phyloP scores from a whole-genome alignment of 1,140 invertebrate genomes.

The Brachionus calyciflorus region DNA sequence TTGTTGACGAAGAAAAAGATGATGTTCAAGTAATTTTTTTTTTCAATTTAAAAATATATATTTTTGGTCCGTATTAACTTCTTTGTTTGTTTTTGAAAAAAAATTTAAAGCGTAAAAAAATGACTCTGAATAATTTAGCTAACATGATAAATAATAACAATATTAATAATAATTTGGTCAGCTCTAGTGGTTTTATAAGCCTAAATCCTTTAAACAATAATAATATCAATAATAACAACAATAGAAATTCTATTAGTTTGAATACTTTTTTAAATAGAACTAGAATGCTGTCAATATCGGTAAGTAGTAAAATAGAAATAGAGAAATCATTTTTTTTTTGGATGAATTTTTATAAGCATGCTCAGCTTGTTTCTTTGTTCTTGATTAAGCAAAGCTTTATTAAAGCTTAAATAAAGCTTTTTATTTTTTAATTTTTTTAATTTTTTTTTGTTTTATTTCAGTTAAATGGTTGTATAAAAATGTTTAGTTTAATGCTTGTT shows the following conservation, averaged over 20 bases:
- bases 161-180: background rate
- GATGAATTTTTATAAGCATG: background rate
- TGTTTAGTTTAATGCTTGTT: background rate
- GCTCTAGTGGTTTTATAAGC: conserved; percentile 23
- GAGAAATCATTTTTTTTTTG: background rate
- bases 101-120: conserved; percentile 9
- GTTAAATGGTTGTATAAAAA: background rate
- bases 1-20: conserved; percentile 3
- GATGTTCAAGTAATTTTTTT: conserved; percentile 5
- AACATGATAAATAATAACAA: conserved; percentile 18
- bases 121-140: background rate
- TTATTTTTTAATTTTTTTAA: background rate
- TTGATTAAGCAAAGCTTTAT: too few species aligned
- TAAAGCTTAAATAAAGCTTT: background rate
- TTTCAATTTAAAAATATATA: background rate
- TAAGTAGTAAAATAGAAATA: too few species aligned
- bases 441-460: background rate
- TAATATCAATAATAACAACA: conserved; percentile 7
- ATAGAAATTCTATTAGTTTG: background rate
- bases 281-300: conserved; percentile 24
- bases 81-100: too few species aligned
- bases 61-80: too few species aligned
- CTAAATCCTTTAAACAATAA: conserved; percentile 1
- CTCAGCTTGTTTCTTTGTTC: background rate
- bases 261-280: conserved; percentile 28